phyloP scores from a whole-genome alignment of 2,797 vertebrate species.

The Astyanax mexicanus region DNA sequence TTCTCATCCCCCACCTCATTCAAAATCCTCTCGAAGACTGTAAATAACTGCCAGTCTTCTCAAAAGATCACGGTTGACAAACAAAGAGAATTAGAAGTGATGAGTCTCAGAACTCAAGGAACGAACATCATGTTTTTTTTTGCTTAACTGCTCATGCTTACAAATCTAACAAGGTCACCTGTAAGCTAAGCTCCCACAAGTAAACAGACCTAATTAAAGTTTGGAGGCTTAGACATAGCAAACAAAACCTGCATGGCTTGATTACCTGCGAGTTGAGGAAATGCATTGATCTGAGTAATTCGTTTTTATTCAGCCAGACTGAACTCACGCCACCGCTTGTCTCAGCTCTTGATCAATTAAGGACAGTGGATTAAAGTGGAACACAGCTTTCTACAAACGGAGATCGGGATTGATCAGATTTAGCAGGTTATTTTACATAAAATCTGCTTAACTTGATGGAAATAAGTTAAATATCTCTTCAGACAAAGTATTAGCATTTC shows the following conservation, averaged over 20 bases:
- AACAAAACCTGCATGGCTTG: background rate
- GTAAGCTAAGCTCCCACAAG: background rate
- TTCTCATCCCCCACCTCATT: background rate
- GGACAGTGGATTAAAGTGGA: background rate
- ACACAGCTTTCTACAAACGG: background rate
- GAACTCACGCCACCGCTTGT: background rate
- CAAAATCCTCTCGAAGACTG: background rate
- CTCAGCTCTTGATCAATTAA: slow-evolving; percentile 20
- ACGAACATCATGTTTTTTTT: slow-evolving; percentile 20
- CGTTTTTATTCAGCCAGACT: slow-evolving; percentile 12
- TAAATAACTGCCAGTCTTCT: background rate
- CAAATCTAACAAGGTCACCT: background rate
- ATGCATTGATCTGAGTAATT: slow-evolving; percentile 18
- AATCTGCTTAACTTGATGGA: background rate
- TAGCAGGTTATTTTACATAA: background rate
- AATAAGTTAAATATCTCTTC: background rate
- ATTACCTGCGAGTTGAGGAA: background rate
- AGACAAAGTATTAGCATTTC: background rate
- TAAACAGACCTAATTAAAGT: slow-evolving; percentile 24
- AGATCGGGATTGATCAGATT: background rate
- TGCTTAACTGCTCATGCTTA: background rate
- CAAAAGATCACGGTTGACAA: background rate
- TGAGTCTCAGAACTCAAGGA: background rate
- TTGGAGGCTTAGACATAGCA: background rate
- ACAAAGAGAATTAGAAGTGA: slow-evolving; percentile 2